phyloP scores from a whole-genome alignment of 2,888 invertebrate species.

The Rosalia funebris region DNA sequence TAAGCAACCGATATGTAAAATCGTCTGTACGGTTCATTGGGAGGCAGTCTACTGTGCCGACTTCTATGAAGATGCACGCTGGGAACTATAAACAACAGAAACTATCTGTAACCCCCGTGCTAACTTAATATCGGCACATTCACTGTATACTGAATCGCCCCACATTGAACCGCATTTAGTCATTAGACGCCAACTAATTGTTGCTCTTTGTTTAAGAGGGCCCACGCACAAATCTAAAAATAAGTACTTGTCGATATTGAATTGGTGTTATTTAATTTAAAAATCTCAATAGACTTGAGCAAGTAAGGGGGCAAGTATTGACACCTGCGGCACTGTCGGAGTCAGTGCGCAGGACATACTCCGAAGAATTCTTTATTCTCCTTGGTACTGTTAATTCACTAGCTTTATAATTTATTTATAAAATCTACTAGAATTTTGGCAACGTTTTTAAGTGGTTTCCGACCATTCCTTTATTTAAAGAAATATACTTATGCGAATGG shows the following conservation, averaged over 20 bases:
- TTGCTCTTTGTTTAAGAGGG: neutral
- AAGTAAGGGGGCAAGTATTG: neutral
- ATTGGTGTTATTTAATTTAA: neutral
- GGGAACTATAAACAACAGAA: too few species aligned
- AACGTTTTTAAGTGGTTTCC: neutral
- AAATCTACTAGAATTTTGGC: slow-evolving; percentile 11
- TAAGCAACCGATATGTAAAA: neutral
- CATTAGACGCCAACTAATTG: neutral
- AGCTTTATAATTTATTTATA: slow-evolving; percentile 8
- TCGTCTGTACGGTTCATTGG: too few species aligned
- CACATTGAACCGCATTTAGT: too few species aligned
- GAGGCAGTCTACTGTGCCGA: too few species aligned
- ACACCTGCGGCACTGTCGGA: neutral
- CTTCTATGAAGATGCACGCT: too few species aligned
- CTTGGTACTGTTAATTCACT: neutral
- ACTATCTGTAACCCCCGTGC: too few species aligned
- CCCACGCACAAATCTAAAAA: neutral
- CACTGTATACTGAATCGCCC: too few species aligned
- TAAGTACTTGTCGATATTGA: neutral
- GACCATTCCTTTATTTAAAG: neutral
- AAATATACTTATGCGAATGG: slow-evolving; percentile 1
- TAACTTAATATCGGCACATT: too few species aligned
- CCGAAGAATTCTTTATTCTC: neutral
- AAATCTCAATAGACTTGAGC: slow-evolving; percentile 5
- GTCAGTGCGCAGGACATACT: neutral